A percentile compares a stretch with the other conserved stretches of the same genome.
phyloP scores from a whole-genome alignment of 2,113 vertebrate species.

The Corythornis vintsioides region DNA sequence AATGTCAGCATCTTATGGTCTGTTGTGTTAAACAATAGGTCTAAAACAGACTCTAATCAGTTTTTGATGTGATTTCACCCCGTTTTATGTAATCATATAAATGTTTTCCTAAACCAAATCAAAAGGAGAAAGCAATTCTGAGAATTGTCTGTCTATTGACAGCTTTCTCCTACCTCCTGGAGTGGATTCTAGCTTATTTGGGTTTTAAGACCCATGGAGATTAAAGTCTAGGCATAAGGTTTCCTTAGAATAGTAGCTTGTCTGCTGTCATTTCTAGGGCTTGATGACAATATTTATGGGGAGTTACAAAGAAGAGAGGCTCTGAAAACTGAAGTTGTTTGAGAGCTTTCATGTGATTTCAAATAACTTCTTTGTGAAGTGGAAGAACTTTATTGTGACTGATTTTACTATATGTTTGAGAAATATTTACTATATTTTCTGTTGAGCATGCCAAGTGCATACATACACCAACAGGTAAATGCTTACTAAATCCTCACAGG shows the following conservation, averaged over 20 bases:
- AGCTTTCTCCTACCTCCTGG: neutral
- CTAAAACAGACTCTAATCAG: neutral
- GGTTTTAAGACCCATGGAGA: neutral
- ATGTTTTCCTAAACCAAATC: neutral
- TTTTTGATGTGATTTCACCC: neutral
- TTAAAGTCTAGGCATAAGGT: neutral
- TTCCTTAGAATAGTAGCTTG: neutral
- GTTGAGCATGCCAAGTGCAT: neutral
- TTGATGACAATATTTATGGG: neutral
- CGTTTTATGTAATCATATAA: neutral
- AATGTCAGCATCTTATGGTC: neutral
- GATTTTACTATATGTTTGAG: neutral
- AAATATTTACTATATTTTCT: neutral
- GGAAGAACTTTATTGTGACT: neutral
- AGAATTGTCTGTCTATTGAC: neutral
- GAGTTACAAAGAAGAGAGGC: neutral
- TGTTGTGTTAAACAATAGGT: neutral
- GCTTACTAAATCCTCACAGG: neutral
- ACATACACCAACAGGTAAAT: neutral
- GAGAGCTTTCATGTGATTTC: constrained; percentile 13
- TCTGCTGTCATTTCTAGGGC: neutral
- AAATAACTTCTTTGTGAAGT: neutral
- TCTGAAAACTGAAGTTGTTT: neutral
- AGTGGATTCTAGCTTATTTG: neutral
- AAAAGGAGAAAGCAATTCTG: neutral